Evolutionary conservation across 2,888 invertebrate species (phyloP).

Genomic region (Hirtodrosophila trivittata): DNA sequence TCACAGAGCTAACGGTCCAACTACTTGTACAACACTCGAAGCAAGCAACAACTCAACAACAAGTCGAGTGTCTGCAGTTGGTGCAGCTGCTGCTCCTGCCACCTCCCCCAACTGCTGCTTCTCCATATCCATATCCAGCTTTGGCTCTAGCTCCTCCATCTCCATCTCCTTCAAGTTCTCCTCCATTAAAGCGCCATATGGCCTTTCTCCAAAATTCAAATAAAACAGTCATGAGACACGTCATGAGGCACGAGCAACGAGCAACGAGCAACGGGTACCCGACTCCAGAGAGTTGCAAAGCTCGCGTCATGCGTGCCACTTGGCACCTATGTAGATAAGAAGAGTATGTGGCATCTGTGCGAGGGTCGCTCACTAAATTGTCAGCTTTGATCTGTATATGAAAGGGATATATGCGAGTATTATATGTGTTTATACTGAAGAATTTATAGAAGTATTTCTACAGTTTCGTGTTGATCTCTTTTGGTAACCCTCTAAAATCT

Average conservation of each 20-base stretch:
- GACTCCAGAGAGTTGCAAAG: slow-evolving; percentile 56
- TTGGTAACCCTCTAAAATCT: too few species aligned
- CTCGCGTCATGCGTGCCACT: slow-evolving; percentile 78
- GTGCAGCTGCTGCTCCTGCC: slow-evolving; percentile 32
- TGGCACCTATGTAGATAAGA: slow-evolving; percentile 70
- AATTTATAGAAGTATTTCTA: not conserved
- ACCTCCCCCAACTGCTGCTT: not conserved
- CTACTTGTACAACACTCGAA: slow-evolving; percentile 50
- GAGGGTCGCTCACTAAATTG: slow-evolving; percentile 23
- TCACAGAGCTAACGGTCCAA: slow-evolving; percentile 42
- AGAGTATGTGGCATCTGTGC: slow-evolving; percentile 22
- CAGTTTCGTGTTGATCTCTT: too few species aligned
- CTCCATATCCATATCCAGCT: not conserved
- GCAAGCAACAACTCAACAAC: slow-evolving; percentile 36
- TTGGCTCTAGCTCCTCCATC: slow-evolving; percentile 1
- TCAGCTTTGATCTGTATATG: not conserved
- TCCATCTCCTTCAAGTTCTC: not conserved
- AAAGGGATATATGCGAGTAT: not conserved
- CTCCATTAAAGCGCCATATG: slow-evolving; percentile 53
- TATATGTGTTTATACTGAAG: too few species aligned
- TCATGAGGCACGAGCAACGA: slow-evolving; percentile 34
- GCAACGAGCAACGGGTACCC: slow-evolving; percentile 13
- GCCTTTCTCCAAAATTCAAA: slow-evolving; percentile 78
- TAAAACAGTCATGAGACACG: slow-evolving; percentile 70
- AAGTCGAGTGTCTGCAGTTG: slow-evolving; percentile 49